Conservation (phyloP, 2,797 vertebrate species). For the Tauraco hartlaubi region DNA sequence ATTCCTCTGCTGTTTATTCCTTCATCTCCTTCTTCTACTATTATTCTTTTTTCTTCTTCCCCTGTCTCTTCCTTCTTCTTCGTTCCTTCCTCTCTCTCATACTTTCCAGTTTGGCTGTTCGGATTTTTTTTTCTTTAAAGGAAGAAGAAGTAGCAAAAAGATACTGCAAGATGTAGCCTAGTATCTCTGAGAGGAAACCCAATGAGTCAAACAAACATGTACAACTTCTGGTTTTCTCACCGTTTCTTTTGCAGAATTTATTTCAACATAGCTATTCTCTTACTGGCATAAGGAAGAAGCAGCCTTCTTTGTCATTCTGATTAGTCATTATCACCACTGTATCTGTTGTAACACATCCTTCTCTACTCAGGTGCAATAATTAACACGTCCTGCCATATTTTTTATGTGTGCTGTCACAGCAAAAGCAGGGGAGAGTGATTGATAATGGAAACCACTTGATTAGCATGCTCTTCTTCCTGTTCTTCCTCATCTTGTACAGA, state of each 20-base stretch:
- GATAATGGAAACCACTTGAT: background rate
- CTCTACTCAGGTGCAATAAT: background rate
- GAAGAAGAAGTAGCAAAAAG: slow-evolving; percentile 26
- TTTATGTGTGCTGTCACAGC: background rate
- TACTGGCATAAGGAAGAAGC: background rate
- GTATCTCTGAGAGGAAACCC: slow-evolving; percentile 12
- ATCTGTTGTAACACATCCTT: background rate
- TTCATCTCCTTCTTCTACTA: background rate
- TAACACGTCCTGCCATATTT: background rate
- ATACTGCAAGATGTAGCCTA: background rate
- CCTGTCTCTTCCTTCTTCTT: background rate
- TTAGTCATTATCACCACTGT: background rate
- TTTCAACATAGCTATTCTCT: background rate
- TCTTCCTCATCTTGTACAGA: background rate
- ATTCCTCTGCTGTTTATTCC: background rate
- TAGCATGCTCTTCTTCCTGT: background rate
- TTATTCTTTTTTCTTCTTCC: background rate
- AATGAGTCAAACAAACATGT: background rate
- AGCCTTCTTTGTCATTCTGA: background rate
- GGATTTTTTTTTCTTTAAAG: background rate
- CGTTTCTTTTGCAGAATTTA: background rate
- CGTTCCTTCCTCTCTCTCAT: background rate
- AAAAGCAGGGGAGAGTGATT: background rate
- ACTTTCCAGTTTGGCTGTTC: background rate
- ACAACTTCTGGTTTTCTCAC: slow-evolving; percentile 1